Conservation (phyloP, 2,113 vertebrate genomes). For the Natator depressus region DNA sequence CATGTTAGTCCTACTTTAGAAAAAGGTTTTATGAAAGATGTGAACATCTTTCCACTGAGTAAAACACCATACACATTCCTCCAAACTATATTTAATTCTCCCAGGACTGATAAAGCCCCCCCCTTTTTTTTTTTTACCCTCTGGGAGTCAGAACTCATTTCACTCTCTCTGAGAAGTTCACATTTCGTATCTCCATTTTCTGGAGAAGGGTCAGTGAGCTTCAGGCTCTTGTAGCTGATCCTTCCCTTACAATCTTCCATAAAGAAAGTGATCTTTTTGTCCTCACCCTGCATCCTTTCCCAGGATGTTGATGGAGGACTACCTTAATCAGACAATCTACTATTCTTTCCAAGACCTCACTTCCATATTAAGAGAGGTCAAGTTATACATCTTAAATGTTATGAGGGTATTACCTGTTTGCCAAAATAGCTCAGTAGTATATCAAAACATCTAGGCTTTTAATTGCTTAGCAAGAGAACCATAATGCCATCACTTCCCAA, state of each 20-base stretch:
- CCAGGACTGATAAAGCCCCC: background rate
- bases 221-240: background rate
- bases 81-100: no score
- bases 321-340: background rate
- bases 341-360: background rate
- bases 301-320: background rate
- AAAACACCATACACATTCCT: background rate
- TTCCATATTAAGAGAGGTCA: background rate
- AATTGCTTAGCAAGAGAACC: background rate
- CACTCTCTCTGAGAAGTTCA: background rate
- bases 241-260: background rate
- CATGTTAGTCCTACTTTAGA: background rate
- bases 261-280: background rate
- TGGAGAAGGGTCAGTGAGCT: background rate
- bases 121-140: background rate
- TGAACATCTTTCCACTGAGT: background rate
- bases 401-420: background rate
- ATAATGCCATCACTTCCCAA: background rate
- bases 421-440: accelerated
- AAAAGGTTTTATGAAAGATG: constrained; percentile 4
- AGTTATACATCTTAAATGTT: background rate
- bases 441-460: background rate
- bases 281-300: background rate
- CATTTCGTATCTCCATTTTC: background rate
- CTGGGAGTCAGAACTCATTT: background rate